These are phyloP conservation scores for Hypsibius dujardini DNA, from an alignment of 1,140 invertebrate genomes.

Conservation along the genomic window DNA sequence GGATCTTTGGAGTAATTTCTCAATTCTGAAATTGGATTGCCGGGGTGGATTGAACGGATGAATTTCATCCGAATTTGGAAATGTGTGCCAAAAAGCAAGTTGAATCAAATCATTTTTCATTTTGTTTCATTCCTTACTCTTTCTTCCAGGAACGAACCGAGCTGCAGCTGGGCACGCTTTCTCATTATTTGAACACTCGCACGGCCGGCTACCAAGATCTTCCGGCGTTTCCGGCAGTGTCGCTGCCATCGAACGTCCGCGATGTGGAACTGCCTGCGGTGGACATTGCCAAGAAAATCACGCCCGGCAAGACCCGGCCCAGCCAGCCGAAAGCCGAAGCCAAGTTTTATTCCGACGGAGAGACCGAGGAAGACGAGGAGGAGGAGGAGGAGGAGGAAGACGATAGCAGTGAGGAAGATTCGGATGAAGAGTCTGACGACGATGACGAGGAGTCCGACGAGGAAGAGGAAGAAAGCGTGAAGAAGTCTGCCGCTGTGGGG, in stretches of 20 bases:
- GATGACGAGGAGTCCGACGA: too few species aligned
- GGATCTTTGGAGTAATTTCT: too few species aligned
- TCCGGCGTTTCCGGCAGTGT: constrained; percentile 58
- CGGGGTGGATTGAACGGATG: too few species aligned
- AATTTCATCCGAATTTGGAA: too few species aligned
- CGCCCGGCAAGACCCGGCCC: constrained; percentile 19
- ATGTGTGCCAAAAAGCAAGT: too few species aligned
- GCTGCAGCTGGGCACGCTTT: constrained; percentile 82
- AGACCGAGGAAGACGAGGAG: constrained; percentile 23
- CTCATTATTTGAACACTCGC: constrained; percentile 71
- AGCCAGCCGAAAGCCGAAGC: constrained; percentile 18
- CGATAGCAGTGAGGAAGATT: constrained; percentile 22
- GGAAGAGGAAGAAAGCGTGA: too few species aligned
- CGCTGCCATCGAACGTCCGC: constrained; percentile 56
- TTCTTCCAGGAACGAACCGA: constrained; percentile 62
- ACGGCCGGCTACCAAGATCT: constrained; percentile 71
- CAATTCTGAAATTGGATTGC: too few species aligned
- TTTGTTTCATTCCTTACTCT: too few species aligned
- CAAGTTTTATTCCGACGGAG: constrained; percentile 13
- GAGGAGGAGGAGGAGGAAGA: constrained; percentile 20
- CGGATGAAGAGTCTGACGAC: constrained; percentile 22
- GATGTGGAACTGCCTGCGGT: constrained; percentile 48
- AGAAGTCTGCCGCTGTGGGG: too few species aligned
- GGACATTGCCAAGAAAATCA: constrained; percentile 21
- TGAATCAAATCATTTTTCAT: too few species aligned